These are phyloP conservation scores for Nephrocerus scutellatus DNA, from an alignment of 2,888 invertebrate species.

Conservation along the genomic window DNA sequence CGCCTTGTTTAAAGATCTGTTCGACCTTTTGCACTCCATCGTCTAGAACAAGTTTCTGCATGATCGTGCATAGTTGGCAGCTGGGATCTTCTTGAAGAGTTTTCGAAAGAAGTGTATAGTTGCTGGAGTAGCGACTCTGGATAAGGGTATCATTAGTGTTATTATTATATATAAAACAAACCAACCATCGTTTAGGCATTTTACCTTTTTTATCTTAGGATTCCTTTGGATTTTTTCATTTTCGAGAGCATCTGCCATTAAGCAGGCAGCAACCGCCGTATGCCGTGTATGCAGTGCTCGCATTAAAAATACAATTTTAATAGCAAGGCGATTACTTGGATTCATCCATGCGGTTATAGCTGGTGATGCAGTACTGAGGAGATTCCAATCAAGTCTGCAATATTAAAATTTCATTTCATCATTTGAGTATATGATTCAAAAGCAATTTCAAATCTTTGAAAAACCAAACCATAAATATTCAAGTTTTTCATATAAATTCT, in stretches of 20 bases:
- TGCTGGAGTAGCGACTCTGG: slow-evolving; percentile 78
- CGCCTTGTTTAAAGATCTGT: slow-evolving; percentile 71
- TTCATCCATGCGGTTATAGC: slow-evolving; percentile 98
- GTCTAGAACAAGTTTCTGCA: slow-evolving; percentile 75
- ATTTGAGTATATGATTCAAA: too few relatives aligned
- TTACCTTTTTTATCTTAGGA: slow-evolving; percentile 45
- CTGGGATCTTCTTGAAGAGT: slow-evolving; percentile 93
- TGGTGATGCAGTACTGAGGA: slow-evolving; percentile 90
- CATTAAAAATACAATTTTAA: slow-evolving; percentile 73
- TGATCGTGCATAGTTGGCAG: slow-evolving; percentile 83
- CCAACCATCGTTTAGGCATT: background rate
- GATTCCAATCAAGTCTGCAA: slow-evolving; percentile 82
- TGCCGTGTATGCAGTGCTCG: slow-evolving; percentile 71
- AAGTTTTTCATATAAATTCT: background rate
- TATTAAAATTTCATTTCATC: background rate
- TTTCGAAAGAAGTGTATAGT: slow-evolving; percentile 78
- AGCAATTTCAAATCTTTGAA: too few relatives aligned
- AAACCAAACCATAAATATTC: background rate
- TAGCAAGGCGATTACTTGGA: slow-evolving; percentile 84
- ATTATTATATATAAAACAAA: background rate
- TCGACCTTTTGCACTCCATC: slow-evolving; percentile 73
- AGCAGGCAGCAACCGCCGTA: slow-evolving; percentile 82
- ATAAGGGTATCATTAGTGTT: slow-evolving; percentile 14
- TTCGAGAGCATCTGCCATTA: slow-evolving; percentile 92
- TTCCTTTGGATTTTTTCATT: slow-evolving; percentile 62